Percentiles rank a stretch among this genome's conserved stretches.
These are phyloP conservation scores for Sylvicola fuscatus DNA, from an alignment of 2,888 invertebrate genomes.

Conservation along the genomic window DNA sequence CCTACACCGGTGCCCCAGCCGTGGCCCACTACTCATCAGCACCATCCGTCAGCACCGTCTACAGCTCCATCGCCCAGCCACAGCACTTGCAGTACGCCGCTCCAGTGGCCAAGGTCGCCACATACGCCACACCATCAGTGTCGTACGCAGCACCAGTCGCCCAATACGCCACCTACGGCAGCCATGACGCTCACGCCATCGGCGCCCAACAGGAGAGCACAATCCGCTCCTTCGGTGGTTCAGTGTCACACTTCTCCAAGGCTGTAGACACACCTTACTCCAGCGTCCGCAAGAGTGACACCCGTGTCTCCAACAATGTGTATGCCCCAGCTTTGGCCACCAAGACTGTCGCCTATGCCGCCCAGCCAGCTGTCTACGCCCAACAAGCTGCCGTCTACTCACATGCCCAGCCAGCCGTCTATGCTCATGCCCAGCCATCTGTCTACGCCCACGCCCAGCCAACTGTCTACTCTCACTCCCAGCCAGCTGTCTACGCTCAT, in stretches of 20 bases:
- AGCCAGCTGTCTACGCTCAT: constrained; percentile 14
- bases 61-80: constrained; percentile 11
- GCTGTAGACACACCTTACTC: constrained; percentile 37
- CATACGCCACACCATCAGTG: constrained; percentile 13
- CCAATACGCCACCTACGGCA: constrained; percentile 11
- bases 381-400: constrained; percentile 11
- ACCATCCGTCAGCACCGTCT: constrained; percentile 11
- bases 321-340: constrained; percentile 26
- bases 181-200: constrained; percentile 14
- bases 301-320: constrained; percentile 34
- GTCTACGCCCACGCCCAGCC: constrained; percentile 11
- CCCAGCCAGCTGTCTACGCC: constrained; percentile 17
- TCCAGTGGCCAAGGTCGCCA: constrained; percentile 11
- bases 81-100: constrained; percentile 11
- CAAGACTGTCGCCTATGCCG: constrained; percentile 14
- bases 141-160: constrained; percentile 8
- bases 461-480: constrained; percentile 10
- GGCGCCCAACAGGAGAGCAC: constrained; percentile 33
- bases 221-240: constrained; percentile 32
- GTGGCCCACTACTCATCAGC: constrained; percentile 18
- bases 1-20: constrained; percentile 17
- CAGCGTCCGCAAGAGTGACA: constrained; percentile 35
- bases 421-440: constrained; percentile 4
- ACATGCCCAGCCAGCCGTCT: constrained; percentile 15
- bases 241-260: constrained; percentile 35